Base-by-base conservation (phyloP, 2,888 invertebrate genomes). In the Masnerella sp. region DNA sequence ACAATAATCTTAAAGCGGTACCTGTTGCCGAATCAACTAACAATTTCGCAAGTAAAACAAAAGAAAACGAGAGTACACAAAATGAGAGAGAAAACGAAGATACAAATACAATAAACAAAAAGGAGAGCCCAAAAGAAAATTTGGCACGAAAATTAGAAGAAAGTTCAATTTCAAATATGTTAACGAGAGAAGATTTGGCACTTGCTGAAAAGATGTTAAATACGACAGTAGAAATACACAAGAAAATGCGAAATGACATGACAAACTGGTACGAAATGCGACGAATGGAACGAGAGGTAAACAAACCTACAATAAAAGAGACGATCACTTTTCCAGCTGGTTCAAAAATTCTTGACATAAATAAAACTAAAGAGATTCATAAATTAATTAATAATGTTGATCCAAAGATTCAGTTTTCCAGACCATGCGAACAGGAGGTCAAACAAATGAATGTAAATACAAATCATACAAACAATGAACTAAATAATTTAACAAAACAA, bases 241-340 rank as follows among this genome's bases (percentile, higher is more conserved):
- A 30, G 30, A 59, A 59, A 25, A 45, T 59, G 59, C n/a, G 45
- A 17, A 45, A 59, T n/a, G 47, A 58, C 22, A 58, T 59, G 59
- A 45, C 36, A 5, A 59, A 43, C 9, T 58, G 43, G 56, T 43
- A 42, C 7, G 56, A 58, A 14, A 32, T 14, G 18, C 17, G 43
- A 14, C 17, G 43, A 32, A 43, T 58, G 12, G 56, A 58, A 58
- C 30, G 34, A 58, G 56, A 43, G 32, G 56, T 54, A 40, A 54
- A 22, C 4, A 38, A 54, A 28, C 28, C 54, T 40, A 28, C 5
- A 25, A 40, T 40, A 15, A 54, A 0, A 15, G 22, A 15, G n/a
- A 14, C 22, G 12, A 36, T 1, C 4, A 36, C 1, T 22, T 0
- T 52, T 14, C 36, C 34, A 22, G 22, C 11, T 20, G 20, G 14